phyloP scores from a whole-genome alignment of 2,113 vertebrate species.

The Aldabrachelys gigantea region DNA sequence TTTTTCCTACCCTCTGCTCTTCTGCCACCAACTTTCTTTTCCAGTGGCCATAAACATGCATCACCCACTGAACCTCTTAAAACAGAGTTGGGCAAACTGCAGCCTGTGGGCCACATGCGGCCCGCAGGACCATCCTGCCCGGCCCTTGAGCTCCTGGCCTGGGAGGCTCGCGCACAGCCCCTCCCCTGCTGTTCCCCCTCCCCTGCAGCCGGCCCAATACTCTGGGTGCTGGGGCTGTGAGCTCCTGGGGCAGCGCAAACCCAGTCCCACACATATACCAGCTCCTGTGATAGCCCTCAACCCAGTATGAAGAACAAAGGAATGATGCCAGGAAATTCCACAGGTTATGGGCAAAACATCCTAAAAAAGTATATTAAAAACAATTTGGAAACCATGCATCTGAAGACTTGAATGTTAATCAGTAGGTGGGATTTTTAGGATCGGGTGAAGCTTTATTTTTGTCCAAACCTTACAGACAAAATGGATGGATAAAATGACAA shows the following conservation, averaged over 20 bases:
- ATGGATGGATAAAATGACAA: background rate
- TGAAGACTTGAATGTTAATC: background rate
- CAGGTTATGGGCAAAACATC: background rate
- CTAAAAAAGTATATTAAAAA: rapidly evolving
- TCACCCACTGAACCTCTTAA: too few relatives aligned
- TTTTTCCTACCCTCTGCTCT: too few relatives aligned
- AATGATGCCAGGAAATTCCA: background rate
- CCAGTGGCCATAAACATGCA: too few relatives aligned
- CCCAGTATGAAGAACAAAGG: background rate
- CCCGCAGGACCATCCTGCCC: too few relatives aligned
- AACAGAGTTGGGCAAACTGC: too few relatives aligned
- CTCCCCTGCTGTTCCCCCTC: too few relatives aligned
- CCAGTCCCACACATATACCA: background rate
- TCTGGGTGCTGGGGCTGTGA: too few relatives aligned
- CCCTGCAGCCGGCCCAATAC: too few relatives aligned
- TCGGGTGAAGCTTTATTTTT: background rate
- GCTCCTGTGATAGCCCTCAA: background rate
- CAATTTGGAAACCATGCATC: rapidly evolving
- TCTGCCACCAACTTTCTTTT: too few relatives aligned
- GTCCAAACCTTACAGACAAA: background rate
- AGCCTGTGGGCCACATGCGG: too few relatives aligned
- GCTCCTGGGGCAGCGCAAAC: background rate
- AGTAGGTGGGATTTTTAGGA: background rate
- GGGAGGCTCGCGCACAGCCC: too few relatives aligned
- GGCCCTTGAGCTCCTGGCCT: too few relatives aligned